phyloP scores from a whole-genome alignment of 2,797 vertebrate species.

The Vireo griseus region DNA sequence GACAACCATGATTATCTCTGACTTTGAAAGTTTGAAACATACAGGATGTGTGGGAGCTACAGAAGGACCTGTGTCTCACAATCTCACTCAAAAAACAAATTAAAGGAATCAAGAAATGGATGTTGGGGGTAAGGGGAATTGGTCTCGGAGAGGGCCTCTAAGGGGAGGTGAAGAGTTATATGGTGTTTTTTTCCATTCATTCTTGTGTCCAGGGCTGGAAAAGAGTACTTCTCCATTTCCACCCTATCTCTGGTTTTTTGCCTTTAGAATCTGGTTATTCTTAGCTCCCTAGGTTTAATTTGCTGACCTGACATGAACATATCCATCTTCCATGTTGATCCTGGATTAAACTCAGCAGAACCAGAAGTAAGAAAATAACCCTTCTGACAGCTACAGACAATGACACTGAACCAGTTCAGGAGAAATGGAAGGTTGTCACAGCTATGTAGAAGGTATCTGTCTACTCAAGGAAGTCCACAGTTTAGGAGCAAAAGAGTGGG shows the following conservation, averaged over 20 bases:
- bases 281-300: neutral
- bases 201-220: neutral
- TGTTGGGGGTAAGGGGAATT: neutral
- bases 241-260: neutral
- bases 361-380: neutral
- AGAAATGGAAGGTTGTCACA: neutral
- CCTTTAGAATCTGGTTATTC: neutral
- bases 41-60: neutral
- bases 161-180: neutral
- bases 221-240: neutral
- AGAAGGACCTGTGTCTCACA: neutral
- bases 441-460: neutral
- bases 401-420: neutral
- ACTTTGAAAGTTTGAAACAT: neutral
- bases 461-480: neutral
- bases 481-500: neutral
- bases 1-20: neutral
- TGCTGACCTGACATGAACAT: neutral
- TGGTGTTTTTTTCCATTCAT: neutral
- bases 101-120: neutral
- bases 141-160: neutral
- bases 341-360: neutral
- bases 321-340: neutral
- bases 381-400: neutral
- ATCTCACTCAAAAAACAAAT: neutral